Base-by-base conservation (phyloP, 92 coral and sea anemone species). In the Pocillopora meandrina region DNA sequence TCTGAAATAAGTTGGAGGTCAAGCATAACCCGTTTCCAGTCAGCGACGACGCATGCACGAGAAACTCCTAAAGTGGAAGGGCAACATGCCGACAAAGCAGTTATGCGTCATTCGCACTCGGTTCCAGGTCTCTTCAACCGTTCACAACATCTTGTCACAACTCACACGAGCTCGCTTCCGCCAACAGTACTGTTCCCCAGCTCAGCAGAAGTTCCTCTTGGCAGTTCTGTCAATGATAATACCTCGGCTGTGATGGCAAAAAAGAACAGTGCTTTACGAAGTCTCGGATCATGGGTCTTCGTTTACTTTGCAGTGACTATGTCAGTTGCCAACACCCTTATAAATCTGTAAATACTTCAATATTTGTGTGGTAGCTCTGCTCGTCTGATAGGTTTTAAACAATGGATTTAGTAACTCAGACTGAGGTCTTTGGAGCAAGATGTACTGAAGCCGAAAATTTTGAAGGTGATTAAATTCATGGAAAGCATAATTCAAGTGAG, bases 181-280 rank as follows among this genome's bases (percentile, higher is more conserved):
- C 16, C 56, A 70, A 31, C 17, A 15, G 52, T 17, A 16, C 10
- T 26, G 47, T 20, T 16, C 9, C 17, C 77, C 55, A 42, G 11
- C 19, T 21, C 65, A 55, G 63, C 71, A 4, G 75, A 17, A 6
- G 83, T 52, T n/a, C 34, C 7, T 66, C 57, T 34, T 12, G 10
- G 61, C 36, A 18, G 75, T 12, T 31, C 84, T 33, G 69, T 81
- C 33, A 19, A 18, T 67, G 36, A 57, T 19, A 19, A 57, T 14
- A 15, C 17, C 34, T 62, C 84, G 71, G 77, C 65, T 7, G 4
- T 42, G 19, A 35, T 81, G 66, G 77, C 42, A 36, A 81, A 60
- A 69, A 69, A 58, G 17, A 71, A 65, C 19, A 71, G 16, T 35
- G 63, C 70, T 56, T 35, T 42, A 14, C 26, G 20, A 33, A 15